phyloP scores from a whole-genome alignment of 2,888 invertebrate genomes.

The Leptogaster cylindrica region DNA sequence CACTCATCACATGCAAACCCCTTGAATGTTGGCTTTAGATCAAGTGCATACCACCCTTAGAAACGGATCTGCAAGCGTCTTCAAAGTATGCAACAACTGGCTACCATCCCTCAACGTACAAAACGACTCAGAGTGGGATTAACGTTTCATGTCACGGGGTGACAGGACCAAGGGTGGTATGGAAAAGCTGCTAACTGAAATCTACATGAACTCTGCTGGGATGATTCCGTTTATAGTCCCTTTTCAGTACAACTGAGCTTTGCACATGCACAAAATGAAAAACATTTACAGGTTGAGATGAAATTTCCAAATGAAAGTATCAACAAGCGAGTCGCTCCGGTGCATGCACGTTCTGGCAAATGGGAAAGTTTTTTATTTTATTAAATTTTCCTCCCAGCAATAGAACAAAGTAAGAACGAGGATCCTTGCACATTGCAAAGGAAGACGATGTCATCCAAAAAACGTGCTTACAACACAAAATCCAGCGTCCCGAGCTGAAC shows the following conservation, averaged over 20 bases:
- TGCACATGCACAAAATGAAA: conserved; percentile 42
- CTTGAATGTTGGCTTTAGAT: conserved; percentile 43
- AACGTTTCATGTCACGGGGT: conserved; percentile 20
- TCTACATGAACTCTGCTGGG: conserved; percentile 35
- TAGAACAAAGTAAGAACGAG: conserved; percentile 12
- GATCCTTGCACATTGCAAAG: not conserved
- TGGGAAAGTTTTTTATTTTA: conserved; percentile 32
- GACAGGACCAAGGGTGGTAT: not conserved
- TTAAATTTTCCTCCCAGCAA: conserved; percentile 21
- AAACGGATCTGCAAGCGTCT: conserved; percentile 10
- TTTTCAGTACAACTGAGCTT: conserved; percentile 36
- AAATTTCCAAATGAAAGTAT: conserved; percentile 29
- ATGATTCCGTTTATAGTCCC: conserved; percentile 40
- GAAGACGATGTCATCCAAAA: conserved; percentile 24
- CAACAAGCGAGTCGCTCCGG: conserved; percentile 6
- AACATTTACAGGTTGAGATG: conserved; percentile 41
- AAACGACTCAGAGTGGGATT: conserved; percentile 38
- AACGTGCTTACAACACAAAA: conserved; percentile 14
- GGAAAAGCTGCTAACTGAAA: conserved; percentile 31
- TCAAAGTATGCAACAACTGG: conserved; percentile 42
- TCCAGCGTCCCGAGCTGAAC: not conserved
- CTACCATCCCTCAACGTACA: conserved; percentile 44
- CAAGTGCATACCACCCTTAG: conserved; percentile 32
- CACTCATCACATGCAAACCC: conserved; percentile 40
- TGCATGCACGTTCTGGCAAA: not conserved